Percentiles rank a stretch among this genome's conserved stretches.
Evolutionary conservation across 2,113 vertebrate genomes (phyloP).

Genomic region (Podocnemis expansa): DNA sequence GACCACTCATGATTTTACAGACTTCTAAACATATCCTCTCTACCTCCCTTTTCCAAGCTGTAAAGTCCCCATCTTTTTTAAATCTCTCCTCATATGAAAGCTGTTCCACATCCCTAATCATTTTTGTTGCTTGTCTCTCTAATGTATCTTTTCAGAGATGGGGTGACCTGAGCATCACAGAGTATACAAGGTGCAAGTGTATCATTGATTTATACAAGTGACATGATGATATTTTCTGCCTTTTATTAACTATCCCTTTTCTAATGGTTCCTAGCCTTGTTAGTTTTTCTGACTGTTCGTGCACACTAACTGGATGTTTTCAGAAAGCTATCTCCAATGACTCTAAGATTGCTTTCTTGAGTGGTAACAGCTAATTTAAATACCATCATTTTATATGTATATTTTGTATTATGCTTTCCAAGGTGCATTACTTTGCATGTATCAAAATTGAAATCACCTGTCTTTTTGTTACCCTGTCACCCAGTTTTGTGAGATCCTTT

Average conservation of each 20-base stretch:
- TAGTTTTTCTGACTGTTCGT: background rate
- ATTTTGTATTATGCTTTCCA: no score
- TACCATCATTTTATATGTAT: no score
- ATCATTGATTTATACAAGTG: background rate
- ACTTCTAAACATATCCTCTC: background rate
- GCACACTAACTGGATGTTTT: background rate
- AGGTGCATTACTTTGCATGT: no score
- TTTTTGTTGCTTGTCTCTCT: background rate
- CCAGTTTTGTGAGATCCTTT: background rate
- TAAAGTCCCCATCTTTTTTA: background rate
- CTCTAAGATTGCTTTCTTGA: background rate
- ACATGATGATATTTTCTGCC: background rate
- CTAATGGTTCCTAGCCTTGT: background rate
- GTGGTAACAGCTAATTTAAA: background rate
- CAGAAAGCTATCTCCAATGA: background rate
- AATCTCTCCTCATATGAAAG: background rate
- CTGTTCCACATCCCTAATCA: background rate
- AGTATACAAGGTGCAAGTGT: background rate
- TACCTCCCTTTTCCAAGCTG: background rate
- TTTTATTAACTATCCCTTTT: background rate
- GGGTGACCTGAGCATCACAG: background rate
- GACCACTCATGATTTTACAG: background rate
- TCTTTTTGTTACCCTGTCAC: no score
- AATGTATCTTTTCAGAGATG: background rate
- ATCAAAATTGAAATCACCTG: no score